Base-by-base conservation (phyloP, 2,113 vertebrate species). In the Periophthalmodon schlosseri region DNA sequence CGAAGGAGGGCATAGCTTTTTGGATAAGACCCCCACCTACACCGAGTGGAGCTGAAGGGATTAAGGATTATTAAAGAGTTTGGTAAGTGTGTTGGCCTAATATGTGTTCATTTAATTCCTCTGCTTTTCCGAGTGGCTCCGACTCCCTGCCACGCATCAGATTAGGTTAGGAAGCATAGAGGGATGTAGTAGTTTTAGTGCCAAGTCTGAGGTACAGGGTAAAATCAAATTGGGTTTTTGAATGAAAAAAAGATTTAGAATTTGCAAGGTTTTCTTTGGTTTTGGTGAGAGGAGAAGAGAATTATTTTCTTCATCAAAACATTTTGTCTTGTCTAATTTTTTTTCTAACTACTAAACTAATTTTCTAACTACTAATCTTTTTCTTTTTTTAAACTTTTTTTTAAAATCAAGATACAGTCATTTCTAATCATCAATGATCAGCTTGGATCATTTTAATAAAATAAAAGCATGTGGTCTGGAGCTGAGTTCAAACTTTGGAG, bases 11-110 rank as follows among this genome's bases (percentile, higher is more conserved):
- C 63, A 63, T 63, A 65, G 63, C 63, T 65, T 65, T 65, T 44
- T 65, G 63, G 63, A 65, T 65, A 65, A 65, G 34, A 65, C 63
- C 18, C 63, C 63, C 34, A 65, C 63, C 63, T 65, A 65, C 63
- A 11, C 63, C 18, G 33, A 65, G 63, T 44, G 34, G 63, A 65
- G 63, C 63, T 39, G 63, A 65, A 39, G 63, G 20, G 63, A 65
- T 65, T 65, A 65, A 65, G 34, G 34, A 65, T 65, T 65, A 65
- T 65, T 65, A 65, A 65, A 65, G 63, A 65, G 63, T 65, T 65
- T 65, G 16, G 63, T 39, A 65, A 65, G 33, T n/a, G 63, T 39
- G 63, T 44, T 65, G n/a, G 34, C 63, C 34, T 65, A 65, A 65
- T n/a, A 65, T 65, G 63, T 65, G 63, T 65, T 65, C 63, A 14